A percentile compares a stretch with the other conserved stretches of the same genome.
Conservation (phyloP, 2,797 vertebrate species). For the Leptodactylus fallax region DNA sequence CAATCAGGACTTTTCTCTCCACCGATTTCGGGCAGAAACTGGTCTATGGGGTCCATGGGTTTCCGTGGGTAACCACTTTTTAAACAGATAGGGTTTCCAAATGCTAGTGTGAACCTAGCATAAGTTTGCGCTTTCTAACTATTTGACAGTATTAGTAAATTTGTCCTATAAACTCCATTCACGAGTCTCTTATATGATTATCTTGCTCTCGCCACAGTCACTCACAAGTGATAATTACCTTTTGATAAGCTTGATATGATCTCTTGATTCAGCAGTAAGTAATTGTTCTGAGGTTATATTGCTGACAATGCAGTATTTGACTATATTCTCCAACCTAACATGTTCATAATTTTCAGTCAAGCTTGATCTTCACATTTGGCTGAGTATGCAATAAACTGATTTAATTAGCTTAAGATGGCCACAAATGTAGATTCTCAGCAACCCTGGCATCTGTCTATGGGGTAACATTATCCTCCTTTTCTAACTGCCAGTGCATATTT, state of each 20-base stretch:
- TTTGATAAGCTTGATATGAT: neutral
- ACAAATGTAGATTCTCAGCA: neutral
- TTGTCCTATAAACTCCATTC: too few species aligned
- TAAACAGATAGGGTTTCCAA: too few species aligned
- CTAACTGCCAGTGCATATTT: neutral
- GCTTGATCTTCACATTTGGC: neutral
- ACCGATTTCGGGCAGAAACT: too few species aligned
- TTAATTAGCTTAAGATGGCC: conserved; percentile 21
- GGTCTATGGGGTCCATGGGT: too few species aligned
- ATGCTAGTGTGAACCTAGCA: too few species aligned
- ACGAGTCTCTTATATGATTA: neutral
- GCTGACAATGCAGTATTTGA: neutral
- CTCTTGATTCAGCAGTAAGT: neutral
- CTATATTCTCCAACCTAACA: neutral
- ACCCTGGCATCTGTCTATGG: neutral
- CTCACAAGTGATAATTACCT: neutral
- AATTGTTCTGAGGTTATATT: neutral
- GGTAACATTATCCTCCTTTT: too few species aligned
- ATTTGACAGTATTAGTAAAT: too few species aligned
- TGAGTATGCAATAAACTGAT: neutral
- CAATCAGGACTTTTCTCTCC: too few species aligned
- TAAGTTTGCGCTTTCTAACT: too few species aligned
- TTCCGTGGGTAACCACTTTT: too few species aligned
- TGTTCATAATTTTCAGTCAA: neutral
- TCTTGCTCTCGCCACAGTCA: neutral